Evolutionary conservation across 1,140 invertebrate species (phyloP), one percentile per base, ranked within the genome.

Genomic region (Himalopsyche phryganea): DNA sequence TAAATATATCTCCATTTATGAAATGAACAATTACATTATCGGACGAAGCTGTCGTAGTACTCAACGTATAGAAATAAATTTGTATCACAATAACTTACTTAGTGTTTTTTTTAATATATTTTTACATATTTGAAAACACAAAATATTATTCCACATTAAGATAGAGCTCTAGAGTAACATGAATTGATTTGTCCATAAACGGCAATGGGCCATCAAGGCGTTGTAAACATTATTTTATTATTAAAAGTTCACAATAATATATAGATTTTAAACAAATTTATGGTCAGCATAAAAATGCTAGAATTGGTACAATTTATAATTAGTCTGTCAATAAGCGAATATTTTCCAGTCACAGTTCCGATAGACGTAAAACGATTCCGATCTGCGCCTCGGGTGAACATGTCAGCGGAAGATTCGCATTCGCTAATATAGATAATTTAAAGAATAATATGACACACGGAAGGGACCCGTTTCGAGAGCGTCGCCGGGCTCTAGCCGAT

Each of bases 121-220:
- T 17, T 20, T 15, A 45, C n/a, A 45, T 6, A 45, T 45, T 15
- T 17, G 14, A 45, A 11, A 45, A 45, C 42, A 19, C n/a, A 15
- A 45, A 10, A 15, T 45, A 15, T 45, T 17, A 45, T 28, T 28
- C 23, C 23, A 28, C 9, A 19, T 45, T 45, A 45, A 17, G 42
- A 45, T 45, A 45, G 42, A 45, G 13, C 42, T 45, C 13, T 15
- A 45, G 38, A 13, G 15, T n/a, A 15, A 45, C 42, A 38, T 32
- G 36, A 40, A 51, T 33, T 58, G 56, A 58, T 58, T 58, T 58
- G 48, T 58, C 56, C 48, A 32, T 35, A 44, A 57, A 23, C 45
- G 55, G 55, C 45, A 44, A 40, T 35, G 7, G 35, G 14, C 35
- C 55, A 35, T 28, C 23, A 41, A 57, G 49, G 55, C 45, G 45